Evolutionary conservation across 2,113 vertebrate species (phyloP), one percentile per base, ranked within the genome.

Genomic region (Setophaga coronata): DNA sequence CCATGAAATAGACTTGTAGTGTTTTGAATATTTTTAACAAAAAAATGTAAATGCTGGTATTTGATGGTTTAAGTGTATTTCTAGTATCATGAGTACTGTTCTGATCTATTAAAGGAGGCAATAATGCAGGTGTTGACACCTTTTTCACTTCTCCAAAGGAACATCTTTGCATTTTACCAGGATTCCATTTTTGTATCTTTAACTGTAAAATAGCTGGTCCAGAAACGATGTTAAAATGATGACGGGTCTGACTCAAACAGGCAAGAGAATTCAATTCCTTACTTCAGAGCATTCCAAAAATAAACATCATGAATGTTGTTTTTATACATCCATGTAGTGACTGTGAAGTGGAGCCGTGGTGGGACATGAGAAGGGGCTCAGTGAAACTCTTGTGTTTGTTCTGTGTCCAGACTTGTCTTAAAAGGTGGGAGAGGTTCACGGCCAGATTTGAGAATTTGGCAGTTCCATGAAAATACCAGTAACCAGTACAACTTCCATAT

Each of bases 71-170:
- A 58, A 84, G 48, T 87, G 72, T 95, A 64, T 95, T 95, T 91
- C 82, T 94, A 61, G 62, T 87, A 82, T 54, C 20, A 48, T 54
- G n/a, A 74, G 64, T 76, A 62, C 51, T 88, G 82, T 70, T 82
- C 72, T 87, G 9, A 53, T 84, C 95, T 87, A 36, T 84, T 54
- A 79, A 82, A 90, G 66, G 72, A 95, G 95, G 93, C 96, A 92
- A 96, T 97, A 97, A 97, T 93, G 93, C 3, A 53, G 79, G 86
- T 96, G 77, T 92, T 88, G 92, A 94, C 92, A 92, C 94, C 93
- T 96, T 97, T 97, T 92, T 91, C 73, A 82, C 34, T 92, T 98
- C 92, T 96, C 47, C 92, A 96, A 97, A 98, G 95, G 95, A 96
- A 33, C 87, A 58, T 94, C 79, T 96, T 60, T 14, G 90, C 69